phyloP scores from a whole-genome alignment of 2,797 vertebrate species.

The Artibeus jamaicensis region DNA sequence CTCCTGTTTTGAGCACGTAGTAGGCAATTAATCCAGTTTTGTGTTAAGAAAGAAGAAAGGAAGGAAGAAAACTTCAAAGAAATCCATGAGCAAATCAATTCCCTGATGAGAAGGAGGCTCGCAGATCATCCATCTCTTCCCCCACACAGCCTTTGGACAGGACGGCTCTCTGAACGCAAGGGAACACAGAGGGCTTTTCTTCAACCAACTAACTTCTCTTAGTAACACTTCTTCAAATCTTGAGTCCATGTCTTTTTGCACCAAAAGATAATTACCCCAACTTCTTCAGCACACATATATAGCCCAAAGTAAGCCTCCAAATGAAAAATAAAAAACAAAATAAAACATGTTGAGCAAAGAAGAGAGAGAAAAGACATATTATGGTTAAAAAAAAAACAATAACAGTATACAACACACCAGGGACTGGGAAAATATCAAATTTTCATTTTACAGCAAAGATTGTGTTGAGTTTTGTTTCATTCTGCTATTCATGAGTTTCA shows the following conservation, averaged over 20 bases:
- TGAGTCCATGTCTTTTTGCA: slow-evolving; percentile 16
- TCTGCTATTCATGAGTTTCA: slow-evolving; percentile 60
- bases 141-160: neutral
- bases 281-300: slow-evolving; percentile 10
- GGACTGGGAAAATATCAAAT: slow-evolving; percentile 54
- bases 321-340: slow-evolving; percentile 45
- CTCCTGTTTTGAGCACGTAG: slow-evolving; percentile 47
- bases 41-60: neutral
- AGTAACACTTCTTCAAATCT: neutral
- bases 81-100: slow-evolving; percentile 24
- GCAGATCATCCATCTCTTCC: neutral
- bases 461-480: slow-evolving; percentile 59
- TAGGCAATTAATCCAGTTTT: slow-evolving; percentile 53
- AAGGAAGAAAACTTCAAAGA: neutral
- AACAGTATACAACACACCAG: slow-evolving; percentile 55
- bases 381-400: neutral
- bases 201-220: neutral
- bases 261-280: slow-evolving; percentile 27
- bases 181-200: neutral
- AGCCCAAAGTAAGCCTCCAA: slow-evolving; percentile 24
- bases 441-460: slow-evolving; percentile 57
- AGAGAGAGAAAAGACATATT: slow-evolving; percentile 38
- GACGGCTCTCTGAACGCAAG: neutral
- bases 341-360: slow-evolving; percentile 35
- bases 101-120: neutral